Evolutionary conservation across 2,113 vertebrate species (phyloP).

Genomic region (Cynocephalus volans): DNA sequence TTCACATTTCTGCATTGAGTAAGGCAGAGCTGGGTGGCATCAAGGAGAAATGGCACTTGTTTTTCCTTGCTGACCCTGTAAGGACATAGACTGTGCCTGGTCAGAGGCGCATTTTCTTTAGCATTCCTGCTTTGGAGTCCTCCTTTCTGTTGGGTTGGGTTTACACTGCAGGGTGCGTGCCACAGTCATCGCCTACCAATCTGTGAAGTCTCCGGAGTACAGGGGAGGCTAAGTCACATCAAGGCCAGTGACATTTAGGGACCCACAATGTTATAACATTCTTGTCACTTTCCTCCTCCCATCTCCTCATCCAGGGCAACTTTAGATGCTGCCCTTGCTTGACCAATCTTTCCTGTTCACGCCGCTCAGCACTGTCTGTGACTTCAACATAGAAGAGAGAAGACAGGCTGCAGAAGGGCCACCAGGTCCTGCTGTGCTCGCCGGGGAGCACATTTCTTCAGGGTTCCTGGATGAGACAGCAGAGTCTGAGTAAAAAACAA

Average conservation of each 20-base stretch:
- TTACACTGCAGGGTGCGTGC: neutral
- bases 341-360: neutral
- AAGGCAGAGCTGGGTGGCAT: neutral
- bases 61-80: neutral
- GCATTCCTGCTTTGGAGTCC: neutral
- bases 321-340: neutral
- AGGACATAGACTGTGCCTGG: neutral
- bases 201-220: neutral
- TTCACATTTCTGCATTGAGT: constrained; percentile 5
- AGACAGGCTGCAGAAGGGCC: neutral
- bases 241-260: constrained; percentile 56
- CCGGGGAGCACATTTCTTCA: neutral
- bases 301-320: constrained; percentile 19
- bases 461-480: neutral
- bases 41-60: neutral
- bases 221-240: neutral
- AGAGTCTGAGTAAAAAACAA: neutral
- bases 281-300: constrained; percentile 13
- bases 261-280: neutral
- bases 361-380: neutral
- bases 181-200: neutral
- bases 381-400: neutral
- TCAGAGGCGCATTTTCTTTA: neutral
- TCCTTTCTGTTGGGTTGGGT: neutral
- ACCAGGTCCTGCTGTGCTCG: neutral